Evolutionary conservation across 2,888 invertebrate species (phyloP).

Genomic region (Priocnemis perturbator): DNA sequence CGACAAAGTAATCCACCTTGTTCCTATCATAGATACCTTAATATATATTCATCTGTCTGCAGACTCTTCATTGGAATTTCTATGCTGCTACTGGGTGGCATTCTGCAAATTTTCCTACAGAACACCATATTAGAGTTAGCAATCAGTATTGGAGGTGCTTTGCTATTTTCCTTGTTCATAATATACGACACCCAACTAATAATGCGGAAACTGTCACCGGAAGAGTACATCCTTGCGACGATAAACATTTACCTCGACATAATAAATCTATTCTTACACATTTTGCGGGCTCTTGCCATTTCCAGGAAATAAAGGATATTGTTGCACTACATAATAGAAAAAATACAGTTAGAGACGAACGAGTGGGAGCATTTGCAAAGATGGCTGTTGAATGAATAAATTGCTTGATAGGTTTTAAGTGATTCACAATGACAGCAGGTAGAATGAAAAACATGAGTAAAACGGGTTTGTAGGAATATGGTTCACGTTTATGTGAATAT

Average conservation of each 20-base stretch:
- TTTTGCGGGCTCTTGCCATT: slow-evolving; percentile 84
- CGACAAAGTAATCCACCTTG: not conserved
- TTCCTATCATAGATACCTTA: not conserved
- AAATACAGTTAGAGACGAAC: no score
- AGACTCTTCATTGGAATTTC: slow-evolving; percentile 82
- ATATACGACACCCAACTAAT: slow-evolving; percentile 90
- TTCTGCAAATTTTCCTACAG: slow-evolving; percentile 86
- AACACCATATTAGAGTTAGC: slow-evolving; percentile 83
- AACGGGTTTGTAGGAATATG: no score
- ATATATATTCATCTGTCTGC: slow-evolving; percentile 55
- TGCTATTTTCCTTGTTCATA: slow-evolving; percentile 88
- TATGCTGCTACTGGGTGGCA: slow-evolving; percentile 83
- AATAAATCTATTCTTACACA: slow-evolving; percentile 88
- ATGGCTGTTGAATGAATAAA: no score
- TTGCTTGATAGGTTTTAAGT: no score
- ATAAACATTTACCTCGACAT: slow-evolving; percentile 93
- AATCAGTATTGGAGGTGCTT: slow-evolving; percentile 84
- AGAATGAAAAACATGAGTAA: no score
- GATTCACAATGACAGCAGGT: no score
- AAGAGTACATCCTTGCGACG: slow-evolving; percentile 92
- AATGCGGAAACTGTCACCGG: slow-evolving; percentile 87
- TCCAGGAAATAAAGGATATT: slow-evolving; percentile 66
- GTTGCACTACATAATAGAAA: not conserved
- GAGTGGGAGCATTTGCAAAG: no score
- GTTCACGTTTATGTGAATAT: no score